These are phyloP conservation scores for Heliconius nattereri DNA, from an alignment of 1,140 invertebrate genomes.

Conservation along the genomic window DNA sequence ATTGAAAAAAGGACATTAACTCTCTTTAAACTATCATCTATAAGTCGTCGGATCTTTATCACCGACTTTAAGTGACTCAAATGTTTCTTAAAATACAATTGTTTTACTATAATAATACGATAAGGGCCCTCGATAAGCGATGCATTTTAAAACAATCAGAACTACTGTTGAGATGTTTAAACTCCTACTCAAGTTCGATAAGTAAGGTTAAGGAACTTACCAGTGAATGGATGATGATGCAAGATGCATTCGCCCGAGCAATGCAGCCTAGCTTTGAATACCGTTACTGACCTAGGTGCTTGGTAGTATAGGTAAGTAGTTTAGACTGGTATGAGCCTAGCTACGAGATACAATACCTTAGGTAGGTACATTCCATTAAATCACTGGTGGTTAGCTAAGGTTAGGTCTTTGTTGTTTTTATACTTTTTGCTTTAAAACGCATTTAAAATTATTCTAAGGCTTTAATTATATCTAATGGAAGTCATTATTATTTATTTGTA, in stretches of 20 bases:
- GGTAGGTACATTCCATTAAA: constrained; percentile 28
- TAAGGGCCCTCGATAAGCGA: constrained; percentile 61
- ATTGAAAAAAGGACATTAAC: no score
- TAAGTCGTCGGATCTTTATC: background rate
- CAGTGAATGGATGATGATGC: constrained; percentile 57
- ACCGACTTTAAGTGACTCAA: constrained; percentile 37
- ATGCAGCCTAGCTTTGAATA: constrained; percentile 57
- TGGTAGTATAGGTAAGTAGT: constrained; percentile 43
- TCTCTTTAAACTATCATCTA: background rate
- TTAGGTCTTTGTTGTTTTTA: background rate
- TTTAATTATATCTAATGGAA: no score
- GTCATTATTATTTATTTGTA: no score
- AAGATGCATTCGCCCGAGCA: constrained; percentile 59
- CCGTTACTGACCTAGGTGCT: constrained; percentile 66
- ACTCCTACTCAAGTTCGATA: constrained; percentile 55
- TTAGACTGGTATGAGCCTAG: constrained; percentile 37
- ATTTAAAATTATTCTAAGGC: background rate
- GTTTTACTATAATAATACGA: constrained; percentile 53
- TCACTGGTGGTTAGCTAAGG: background rate
- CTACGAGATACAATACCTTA: constrained; percentile 26
- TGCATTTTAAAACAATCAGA: constrained; percentile 59
- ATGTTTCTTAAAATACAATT: constrained; percentile 41
- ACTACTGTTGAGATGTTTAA: constrained; percentile 52
- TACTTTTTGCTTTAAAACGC: no score
- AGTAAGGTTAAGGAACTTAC: constrained; percentile 69